Base-by-base conservation (phyloP, 2,888 invertebrate genomes). In the Tinea trinotella region DNA sequence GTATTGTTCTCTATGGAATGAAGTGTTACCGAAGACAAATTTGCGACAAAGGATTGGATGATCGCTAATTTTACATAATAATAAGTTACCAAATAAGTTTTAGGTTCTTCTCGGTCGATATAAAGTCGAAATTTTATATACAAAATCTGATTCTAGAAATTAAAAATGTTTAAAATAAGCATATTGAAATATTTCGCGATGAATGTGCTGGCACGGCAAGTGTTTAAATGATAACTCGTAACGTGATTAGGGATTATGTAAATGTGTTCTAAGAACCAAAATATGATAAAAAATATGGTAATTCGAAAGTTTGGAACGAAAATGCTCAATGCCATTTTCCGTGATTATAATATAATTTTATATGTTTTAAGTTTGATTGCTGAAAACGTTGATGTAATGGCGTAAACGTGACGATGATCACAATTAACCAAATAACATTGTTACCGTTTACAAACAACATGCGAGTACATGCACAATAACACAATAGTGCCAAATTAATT, bases 71-170 rank as follows among this genome's bases (percentile, higher is more conserved):
- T 40, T 46, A 46, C 82, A 74, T 74, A 83, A 82, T 83, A 82
- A 71, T 82, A 84, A 84, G 84, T 85, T 85, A 85, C 84, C 84
- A 83, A 68, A 70, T 84, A 83, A 83, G 83, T 77, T 75, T 79
- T 83, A 83, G 79, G 73, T 77, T 76, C 73, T 36, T 18, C 22
- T n/a, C 46, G 46, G 46, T 46, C 40, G 40, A 35, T 40, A 12
- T 40, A 40, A 40, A 40, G 7, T 40, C 13, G 40, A 40, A 40
- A 40, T n/a, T 18, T 48, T 48, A 48, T 20, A 48, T 5, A 48
- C 19, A 48, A 48, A 48, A 18, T 48, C 48, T 15, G 20, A 48
- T 48, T 20, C 6, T 40, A 40, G 40, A 40, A 40, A 40, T 15
- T 48, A 48, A 48, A 20, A 48, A 40, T 7, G 17, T 19, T 10